Evolutionary conservation across 1,140 invertebrate genomes (phyloP).

Genomic region (Drosophila mayri): DNA sequence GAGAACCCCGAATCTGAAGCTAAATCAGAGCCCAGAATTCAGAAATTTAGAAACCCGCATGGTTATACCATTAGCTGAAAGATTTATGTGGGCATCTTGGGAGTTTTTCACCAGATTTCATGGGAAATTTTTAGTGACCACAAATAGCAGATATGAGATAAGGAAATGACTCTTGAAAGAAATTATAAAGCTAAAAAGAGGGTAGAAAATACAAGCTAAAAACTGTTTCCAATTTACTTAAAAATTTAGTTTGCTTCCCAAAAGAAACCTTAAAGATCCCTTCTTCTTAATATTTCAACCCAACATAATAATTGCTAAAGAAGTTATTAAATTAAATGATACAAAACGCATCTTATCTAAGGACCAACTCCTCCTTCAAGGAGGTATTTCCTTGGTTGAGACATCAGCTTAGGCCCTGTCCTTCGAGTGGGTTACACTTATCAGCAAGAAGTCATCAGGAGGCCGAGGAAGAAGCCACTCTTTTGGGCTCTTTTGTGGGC

Average conservation of each 20-base stretch:
- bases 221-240: too few species aligned
- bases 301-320: background rate
- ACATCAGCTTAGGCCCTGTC: slow-evolving; percentile 28
- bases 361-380: background rate
- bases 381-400: slow-evolving; percentile 18
- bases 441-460: slow-evolving; percentile 26
- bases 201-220: background rate
- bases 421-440: slow-evolving; percentile 19
- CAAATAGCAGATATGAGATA: background rate
- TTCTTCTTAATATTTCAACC: too few species aligned
- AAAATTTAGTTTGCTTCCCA: too few species aligned
- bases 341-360: slow-evolving; percentile 13
- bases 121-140: slow-evolving; percentile 16
- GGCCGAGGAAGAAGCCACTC: slow-evolving; percentile 3
- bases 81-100: slow-evolving; percentile 43
- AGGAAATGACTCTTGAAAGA: background rate
- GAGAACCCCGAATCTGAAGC: slow-evolving; percentile 17
- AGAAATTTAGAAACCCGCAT: slow-evolving; percentile 24
- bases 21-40: background rate
- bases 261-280: background rate
- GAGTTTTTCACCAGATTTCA: slow-evolving; percentile 7
- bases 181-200: background rate
- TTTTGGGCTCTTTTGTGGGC: slow-evolving; percentile 42
- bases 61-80: slow-evolving; percentile 1
- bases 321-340: slow-evolving; percentile 10